phyloP scores from a whole-genome alignment of 2,113 vertebrate species.

The Pelecanoides urinatrix region DNA sequence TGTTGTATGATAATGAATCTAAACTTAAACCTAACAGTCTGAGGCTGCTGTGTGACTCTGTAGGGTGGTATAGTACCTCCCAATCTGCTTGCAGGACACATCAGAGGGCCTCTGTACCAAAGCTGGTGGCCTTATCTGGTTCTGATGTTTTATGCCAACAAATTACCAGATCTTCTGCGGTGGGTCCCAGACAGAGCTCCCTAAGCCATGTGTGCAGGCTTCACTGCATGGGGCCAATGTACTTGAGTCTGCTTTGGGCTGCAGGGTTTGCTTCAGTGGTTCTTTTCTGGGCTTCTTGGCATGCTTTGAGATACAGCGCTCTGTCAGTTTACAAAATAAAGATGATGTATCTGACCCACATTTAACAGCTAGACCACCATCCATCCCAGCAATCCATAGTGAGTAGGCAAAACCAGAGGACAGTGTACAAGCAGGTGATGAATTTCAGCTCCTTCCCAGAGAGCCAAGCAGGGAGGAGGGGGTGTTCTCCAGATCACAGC shows the following conservation, averaged over 20 bases:
- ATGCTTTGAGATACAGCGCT: not conserved
- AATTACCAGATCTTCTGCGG: not conserved
- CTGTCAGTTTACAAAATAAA: not conserved
- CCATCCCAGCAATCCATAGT: not conserved
- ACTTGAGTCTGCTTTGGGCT: not conserved
- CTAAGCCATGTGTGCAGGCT: not conserved
- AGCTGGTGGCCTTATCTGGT: not conserved
- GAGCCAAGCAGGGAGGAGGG: not conserved
- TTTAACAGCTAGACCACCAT: not conserved
- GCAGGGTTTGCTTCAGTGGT: not conserved
- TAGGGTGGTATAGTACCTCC: not conserved
- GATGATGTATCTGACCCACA: not conserved
- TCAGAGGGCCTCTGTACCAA: not conserved
- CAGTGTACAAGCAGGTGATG: not conserved
- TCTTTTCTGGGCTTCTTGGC: not conserved
- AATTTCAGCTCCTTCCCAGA: not conserved
- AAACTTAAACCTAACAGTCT: not conserved
- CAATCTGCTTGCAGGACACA: not conserved
- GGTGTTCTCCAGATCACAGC: not conserved
- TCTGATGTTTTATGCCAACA: not conserved
- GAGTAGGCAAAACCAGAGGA: not conserved
- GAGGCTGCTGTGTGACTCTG: not conserved
- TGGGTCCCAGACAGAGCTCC: not conserved
- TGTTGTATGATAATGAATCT: not conserved
- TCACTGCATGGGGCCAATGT: not conserved